Evolutionary conservation across 2,797 vertebrate genomes (phyloP), one percentile per base, ranked within the genome.

Genomic region (Gouania willdenowi): DNA sequence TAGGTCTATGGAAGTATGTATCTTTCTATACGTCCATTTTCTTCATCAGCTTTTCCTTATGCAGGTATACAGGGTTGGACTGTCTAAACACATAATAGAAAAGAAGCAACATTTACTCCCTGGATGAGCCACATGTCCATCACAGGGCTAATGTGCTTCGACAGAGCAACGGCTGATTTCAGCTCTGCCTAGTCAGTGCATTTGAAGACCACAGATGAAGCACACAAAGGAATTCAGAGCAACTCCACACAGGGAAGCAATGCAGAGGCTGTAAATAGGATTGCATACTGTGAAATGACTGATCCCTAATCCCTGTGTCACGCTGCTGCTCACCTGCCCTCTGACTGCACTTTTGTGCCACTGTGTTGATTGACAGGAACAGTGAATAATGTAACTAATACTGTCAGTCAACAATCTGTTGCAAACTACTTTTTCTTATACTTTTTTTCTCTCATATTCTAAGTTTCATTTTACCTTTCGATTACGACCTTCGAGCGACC

Each of bases 401-500:
- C 3, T 16, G 17, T 12, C 7, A 27, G 14, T 14, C 11, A 28
- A 5, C 8, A 26, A 26, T n/a, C 12, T 20, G 19, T 20, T 4
- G 19, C 19, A 19, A 20, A 20, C 19, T 20, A 20, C 19, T 20
- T n/a, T n/a, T n/a, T n/a, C 32, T 19, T 29, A 28, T 3, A 13
- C n/a, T 14, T 20, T 54, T 60, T 54, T 53, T 9, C 8, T 10
- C 40, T 60, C 49, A 23, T 30, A 53, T 53, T 41, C 21, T 8
- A 18, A 16, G 18, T 16, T 13, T 62, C 12, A 26, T 53, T 32
- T 49, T 51, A 71, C 51, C 57, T 75, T 56, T 65, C 62, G 53
- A 36, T 28, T 7, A 5, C 0, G 5, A 39, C 36, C 58, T 54
- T 45, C 45, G 41, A 4, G 21, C 41, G 43, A 63, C 61, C 59